These are phyloP conservation scores for Conus canariensis DNA, from an alignment of 2,888 invertebrate species.

Conservation along the genomic window DNA sequence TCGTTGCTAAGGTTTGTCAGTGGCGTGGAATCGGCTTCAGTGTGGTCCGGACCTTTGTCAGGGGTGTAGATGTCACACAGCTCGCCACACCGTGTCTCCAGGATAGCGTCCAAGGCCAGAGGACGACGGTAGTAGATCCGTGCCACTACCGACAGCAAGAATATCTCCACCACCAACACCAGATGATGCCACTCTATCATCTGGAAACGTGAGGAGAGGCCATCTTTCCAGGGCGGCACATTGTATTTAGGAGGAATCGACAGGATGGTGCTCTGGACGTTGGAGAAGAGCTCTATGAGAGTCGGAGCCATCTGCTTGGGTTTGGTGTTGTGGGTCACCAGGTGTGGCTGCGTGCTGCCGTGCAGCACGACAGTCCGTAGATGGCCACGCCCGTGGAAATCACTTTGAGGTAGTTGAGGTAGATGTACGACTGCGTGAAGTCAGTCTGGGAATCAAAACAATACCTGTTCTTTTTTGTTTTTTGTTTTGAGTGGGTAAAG, in stretches of 20 bases:
- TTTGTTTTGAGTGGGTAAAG: no score
- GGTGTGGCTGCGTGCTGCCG: conserved; percentile 13
- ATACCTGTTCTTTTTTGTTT: no score
- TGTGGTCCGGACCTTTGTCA: background rate
- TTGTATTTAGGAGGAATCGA: background rate
- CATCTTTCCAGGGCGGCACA: background rate
- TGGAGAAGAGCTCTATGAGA: conserved; percentile 22
- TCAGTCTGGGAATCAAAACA: no score
- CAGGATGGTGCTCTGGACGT: conserved; percentile 29
- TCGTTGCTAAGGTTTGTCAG: no score
- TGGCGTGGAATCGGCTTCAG: no score
- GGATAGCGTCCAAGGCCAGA: conserved; percentile 20
- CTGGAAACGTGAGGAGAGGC: conserved; percentile 19
- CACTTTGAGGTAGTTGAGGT: conserved; percentile 22
- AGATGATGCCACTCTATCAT: conserved; percentile 39
- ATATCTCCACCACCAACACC: conserved; percentile 39
- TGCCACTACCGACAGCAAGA: conserved; percentile 29
- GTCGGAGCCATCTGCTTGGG: conserved; percentile 13
- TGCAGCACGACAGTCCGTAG: conserved; percentile 27
- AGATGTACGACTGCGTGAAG: background rate
- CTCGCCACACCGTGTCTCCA: background rate
- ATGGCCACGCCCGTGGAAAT: conserved; percentile 19
- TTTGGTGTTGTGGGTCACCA: conserved; percentile 21
- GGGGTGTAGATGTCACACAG: conserved; percentile 13
- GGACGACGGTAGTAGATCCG: conserved; percentile 30